These are phyloP conservation scores for Periplaneta americana DNA, from an alignment of 1,140 invertebrate species.

Conservation along the genomic window DNA sequence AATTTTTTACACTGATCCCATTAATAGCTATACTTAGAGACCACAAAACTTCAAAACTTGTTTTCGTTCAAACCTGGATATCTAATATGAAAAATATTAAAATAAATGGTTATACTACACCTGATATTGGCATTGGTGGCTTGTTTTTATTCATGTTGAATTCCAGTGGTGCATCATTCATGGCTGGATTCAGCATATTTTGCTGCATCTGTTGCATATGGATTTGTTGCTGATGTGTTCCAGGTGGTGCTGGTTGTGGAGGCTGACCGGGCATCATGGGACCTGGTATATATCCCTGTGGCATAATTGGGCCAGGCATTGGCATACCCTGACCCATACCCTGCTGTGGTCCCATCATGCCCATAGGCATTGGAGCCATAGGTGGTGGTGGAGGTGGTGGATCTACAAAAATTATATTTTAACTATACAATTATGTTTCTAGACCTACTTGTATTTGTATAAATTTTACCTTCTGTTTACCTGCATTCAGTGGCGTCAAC, in stretches of 20 bases:
- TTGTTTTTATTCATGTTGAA: constrained; percentile 62
- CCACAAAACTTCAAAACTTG: too few relatives aligned
- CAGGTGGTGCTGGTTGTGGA: constrained; percentile 4
- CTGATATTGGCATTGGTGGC: constrained; percentile 42
- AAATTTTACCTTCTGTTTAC: too few relatives aligned
- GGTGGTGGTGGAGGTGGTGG: constrained; percentile 23
- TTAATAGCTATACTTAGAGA: too few relatives aligned
- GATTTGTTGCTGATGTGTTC: constrained; percentile 6
- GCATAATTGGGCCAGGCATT: constrained; percentile 37
- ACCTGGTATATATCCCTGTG: constrained; percentile 42
- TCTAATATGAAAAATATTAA: too few relatives aligned
- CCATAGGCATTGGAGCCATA: constrained; percentile 26
- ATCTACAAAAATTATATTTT: constrained; percentile 9
- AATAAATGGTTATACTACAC: constrained; percentile 5
- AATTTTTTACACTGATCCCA: too few relatives aligned
- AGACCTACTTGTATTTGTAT: too few relatives aligned
- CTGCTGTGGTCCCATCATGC: constrained; percentile 26
- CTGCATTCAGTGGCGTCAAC: too few relatives aligned
- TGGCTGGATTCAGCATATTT: constrained; percentile 39
- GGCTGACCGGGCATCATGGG: constrained; percentile 21
- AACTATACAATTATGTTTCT: too few relatives aligned
- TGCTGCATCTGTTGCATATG: constrained; percentile 12
- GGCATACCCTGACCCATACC: constrained; percentile 10
- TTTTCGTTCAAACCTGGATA: too few relatives aligned
- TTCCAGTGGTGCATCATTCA: constrained; percentile 61